Evolutionary conservation across 2,888 invertebrate genomes (phyloP).

Genomic region (Agrilus mali): DNA sequence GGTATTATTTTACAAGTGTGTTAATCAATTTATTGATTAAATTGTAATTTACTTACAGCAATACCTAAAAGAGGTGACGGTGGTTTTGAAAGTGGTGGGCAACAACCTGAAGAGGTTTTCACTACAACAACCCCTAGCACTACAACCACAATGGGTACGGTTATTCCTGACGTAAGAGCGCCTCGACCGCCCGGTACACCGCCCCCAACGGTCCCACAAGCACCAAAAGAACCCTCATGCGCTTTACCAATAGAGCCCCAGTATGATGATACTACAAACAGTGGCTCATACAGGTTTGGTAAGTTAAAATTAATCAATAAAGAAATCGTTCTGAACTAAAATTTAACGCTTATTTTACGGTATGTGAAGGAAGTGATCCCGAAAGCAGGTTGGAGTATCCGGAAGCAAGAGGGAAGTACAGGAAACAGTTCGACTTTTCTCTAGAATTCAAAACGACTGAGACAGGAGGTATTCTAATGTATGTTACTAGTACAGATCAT

Average conservation of each 20-base stretch:
- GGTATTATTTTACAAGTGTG: neutral
- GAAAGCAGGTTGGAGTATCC: conserved; percentile 64
- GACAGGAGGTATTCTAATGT: conserved; percentile 73
- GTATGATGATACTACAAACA: conserved; percentile 37
- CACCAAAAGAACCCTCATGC: conserved; percentile 32
- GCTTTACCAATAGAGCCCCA: conserved; percentile 42
- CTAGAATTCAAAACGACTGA: conserved; percentile 66
- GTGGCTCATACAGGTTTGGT: conserved; percentile 52
- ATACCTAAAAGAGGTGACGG: conserved; percentile 10
- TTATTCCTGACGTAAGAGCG: conserved; percentile 7
- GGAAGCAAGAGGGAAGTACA: conserved; percentile 41
- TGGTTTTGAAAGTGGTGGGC: conserved; percentile 3
- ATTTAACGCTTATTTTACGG: conserved; percentile 6
- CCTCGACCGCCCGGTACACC: conserved; percentile 25
- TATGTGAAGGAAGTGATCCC: conserved; percentile 44
- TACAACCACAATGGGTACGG: conserved; percentile 12
- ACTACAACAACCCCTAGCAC: conserved; percentile 25
- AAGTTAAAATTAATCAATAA: conserved; percentile 16
- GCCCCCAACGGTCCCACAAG: conserved; percentile 22
- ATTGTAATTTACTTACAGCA: conserved; percentile 10
- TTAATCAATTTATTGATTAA: neutral
- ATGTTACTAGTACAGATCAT: conserved; percentile 48
- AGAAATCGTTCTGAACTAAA: neutral
- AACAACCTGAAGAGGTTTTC: conserved; percentile 27
- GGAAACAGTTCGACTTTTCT: conserved; percentile 59